Evolutionary conservation across 2,797 vertebrate species (phyloP).

Genomic region (Spatula versicolor): DNA sequence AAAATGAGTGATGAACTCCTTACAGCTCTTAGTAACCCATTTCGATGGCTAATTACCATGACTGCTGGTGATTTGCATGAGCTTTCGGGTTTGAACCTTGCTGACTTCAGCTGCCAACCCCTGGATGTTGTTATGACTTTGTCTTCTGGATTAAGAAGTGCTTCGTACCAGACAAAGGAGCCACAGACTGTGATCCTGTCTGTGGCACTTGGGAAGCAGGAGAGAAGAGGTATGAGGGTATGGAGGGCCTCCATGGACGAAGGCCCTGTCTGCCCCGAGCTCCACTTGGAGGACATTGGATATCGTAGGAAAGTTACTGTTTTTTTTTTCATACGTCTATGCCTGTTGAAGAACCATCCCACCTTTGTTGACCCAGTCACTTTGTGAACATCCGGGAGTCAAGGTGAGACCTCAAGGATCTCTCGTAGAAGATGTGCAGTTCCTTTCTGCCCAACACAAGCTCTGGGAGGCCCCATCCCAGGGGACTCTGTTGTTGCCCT

Average conservation of each 20-base stretch:
- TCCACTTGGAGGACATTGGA: neutral
- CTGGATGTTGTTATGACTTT: neutral
- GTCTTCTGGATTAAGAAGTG: neutral
- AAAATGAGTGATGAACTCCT: neutral
- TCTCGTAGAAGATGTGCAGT: neutral
- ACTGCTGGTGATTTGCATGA: neutral
- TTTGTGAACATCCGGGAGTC: neutral
- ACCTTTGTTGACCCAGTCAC: neutral
- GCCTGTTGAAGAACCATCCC: neutral
- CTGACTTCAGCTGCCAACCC: neutral
- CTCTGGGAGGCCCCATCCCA: neutral
- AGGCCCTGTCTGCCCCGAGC: neutral
- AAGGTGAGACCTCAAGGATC: neutral
- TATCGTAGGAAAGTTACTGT: neutral
- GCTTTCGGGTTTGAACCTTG: neutral
- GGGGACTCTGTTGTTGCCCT: neutral
- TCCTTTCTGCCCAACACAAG: neutral
- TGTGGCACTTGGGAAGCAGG: neutral
- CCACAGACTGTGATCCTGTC: neutral
- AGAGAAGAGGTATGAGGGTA: neutral
- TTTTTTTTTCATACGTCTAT: fast-evolving
- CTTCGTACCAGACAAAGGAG: neutral
- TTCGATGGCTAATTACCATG: neutral
- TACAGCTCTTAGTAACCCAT: neutral
- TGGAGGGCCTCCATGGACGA: neutral